These are phyloP conservation scores for Drosophila histrio DNA, from an alignment of 2,888 invertebrate species.

Conservation along the genomic window DNA sequence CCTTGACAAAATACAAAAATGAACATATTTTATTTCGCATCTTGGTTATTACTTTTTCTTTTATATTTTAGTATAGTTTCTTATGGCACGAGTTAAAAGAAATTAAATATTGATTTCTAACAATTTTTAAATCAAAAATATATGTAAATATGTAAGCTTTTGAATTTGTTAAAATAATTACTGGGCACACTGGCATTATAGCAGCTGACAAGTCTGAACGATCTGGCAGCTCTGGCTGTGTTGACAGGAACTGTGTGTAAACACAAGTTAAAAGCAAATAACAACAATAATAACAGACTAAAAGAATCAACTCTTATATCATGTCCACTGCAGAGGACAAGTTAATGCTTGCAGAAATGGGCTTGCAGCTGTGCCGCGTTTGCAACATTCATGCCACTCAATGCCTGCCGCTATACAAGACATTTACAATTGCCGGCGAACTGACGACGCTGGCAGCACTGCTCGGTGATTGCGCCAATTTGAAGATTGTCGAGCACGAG, in stretches of 20 bases:
- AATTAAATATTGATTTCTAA: too few species aligned
- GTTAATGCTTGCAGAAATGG: neutral
- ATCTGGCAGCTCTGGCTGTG: slow-evolving; percentile 30
- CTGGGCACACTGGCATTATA: slow-evolving; percentile 33
- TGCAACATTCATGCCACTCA: slow-evolving; percentile 73
- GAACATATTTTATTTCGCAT: too few species aligned
- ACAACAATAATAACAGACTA: neutral
- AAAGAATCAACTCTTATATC: too few species aligned
- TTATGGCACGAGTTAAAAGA: too few species aligned
- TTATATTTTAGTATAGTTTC: too few species aligned
- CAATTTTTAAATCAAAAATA: too few species aligned
- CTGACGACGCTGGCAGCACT: slow-evolving; percentile 79
- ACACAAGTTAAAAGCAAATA: slow-evolving; percentile 21
- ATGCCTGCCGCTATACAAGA: slow-evolving; percentile 70
- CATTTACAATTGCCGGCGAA: slow-evolving; percentile 73
- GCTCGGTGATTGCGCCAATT: slow-evolving; percentile 68
- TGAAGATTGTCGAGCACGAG: slow-evolving; percentile 69
- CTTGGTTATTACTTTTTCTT: too few species aligned
- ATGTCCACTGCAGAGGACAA: slow-evolving; percentile 30
- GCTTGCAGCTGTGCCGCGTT: slow-evolving; percentile 74
- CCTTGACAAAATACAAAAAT: too few species aligned
- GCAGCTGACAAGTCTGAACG: slow-evolving; percentile 40
- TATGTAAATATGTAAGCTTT: too few species aligned
- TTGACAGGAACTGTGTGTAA: slow-evolving; percentile 16
- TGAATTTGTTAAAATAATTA: too few species aligned